Evolutionary conservation across 1,140 invertebrate genomes (phyloP), one percentile per base, ranked within the genome.

Genomic region (Drosophila pectinifera): DNA sequence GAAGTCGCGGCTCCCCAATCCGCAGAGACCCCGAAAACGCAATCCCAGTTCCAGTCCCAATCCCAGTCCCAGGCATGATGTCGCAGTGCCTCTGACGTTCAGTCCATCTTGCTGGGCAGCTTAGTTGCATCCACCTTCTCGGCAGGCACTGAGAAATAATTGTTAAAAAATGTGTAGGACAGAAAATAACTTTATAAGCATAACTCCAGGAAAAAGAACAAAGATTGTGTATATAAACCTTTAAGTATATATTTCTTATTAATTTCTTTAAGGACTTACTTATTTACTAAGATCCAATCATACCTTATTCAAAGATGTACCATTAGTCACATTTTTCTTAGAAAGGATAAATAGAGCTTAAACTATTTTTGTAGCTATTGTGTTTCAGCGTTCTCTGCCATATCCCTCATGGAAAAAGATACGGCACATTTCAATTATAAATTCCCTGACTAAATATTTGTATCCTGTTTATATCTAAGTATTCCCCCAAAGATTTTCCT

Each of bases 31-130:
- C 24, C 5, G 13, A 36, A 51, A 51, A 34, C 16, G 18, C 16
- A 34, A 42, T 42, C 49, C 14, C 42, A n/a, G n/a, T n/a, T n/a
- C 69, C 48, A 62, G 28, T 20, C 46, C 8, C 39, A 24, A 26
- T 54, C 48, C 11, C 6, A 31, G 22, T 64, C 55, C 39, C 68
- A 59, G 59, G 26, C 73, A 34, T 77, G 63, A 69, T 77, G 74
- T 77, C 73, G 73, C 55, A 31, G 53, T 48, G 36, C 49, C 58
- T 54, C 34, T 73, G 70, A 74, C 70, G 70, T 54, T 51, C 69
- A 73, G 72, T 77, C 73, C 74, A 77, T 77, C 74, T 77, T 76
- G 59, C 39, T 57, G 58, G 58, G 75, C 75, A 39, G 69, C 75
- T 79, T 64, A 67, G 75, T 67, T 67, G 68, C 58, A 67, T 58